Base-by-base conservation (phyloP, 2,888 invertebrate species). In the Lobophora halterata region DNA sequence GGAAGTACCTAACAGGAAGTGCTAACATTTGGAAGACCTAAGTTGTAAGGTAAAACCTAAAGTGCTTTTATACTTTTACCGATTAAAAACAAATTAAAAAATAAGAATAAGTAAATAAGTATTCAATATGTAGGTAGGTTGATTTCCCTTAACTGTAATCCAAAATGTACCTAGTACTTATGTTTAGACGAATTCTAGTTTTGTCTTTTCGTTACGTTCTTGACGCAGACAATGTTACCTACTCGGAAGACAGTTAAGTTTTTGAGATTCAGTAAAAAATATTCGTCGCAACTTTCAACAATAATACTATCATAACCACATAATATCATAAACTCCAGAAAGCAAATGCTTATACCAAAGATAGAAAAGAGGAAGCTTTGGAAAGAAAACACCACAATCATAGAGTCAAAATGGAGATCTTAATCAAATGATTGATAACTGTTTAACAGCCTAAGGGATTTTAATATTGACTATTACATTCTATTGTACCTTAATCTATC, bases 391-490 rank as follows among this genome's bases (percentile, higher is more conserved):
- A n/a, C n/a, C n/a, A n/a, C n/a, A 29, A 46, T 28, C 28, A 44
- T 42, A 48, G 44, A 48, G 45, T 26, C 34, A 10, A 33, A 49
- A 49, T n/a, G 49, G 48, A 52, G 42, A 36, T 45, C 36, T 49
- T 50, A 58, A 65, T 40, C 26, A 28, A 67, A 56, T 56, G 63
- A 58, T 43, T 55, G 52, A 59, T 49, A 66, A 85, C 86, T 85
- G 86, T 87, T 64, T 71, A 62, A 86, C 86, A 87, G 86, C 77
- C 78, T 80, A 82, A 69, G 56, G 57, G 61, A 57, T 71, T 70
- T n/a, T 65, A 66, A 72, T 81, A 80, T 85, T 86, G 76, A 81
- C 86, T 86, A 86, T 80, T 83, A 85, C 57, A 53, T 41, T 50
- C 76, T 77, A 78, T 65, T 33, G 25, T 29, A 45, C 47, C 50